These are phyloP conservation scores for Ciconia nigra DNA, from an alignment of 2,797 vertebrate species.

Conservation along the genomic window DNA sequence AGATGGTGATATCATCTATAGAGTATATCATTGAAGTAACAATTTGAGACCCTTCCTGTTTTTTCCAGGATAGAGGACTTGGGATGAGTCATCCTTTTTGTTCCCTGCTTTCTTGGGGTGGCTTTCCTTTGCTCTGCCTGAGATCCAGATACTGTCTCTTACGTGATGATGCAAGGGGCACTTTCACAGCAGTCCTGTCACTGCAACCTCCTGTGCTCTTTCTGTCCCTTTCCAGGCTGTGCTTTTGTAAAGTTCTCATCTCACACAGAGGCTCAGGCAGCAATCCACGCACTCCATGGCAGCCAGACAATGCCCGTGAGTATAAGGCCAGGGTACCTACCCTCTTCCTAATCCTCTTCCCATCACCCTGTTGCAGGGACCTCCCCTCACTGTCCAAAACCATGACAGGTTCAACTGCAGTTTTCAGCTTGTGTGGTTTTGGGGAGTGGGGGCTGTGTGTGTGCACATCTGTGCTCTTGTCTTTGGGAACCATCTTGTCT, in stretches of 20 bases:
- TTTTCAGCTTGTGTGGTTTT: background rate
- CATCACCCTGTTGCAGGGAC: background rate
- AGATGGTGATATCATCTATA: background rate
- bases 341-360: background rate
- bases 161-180: background rate
- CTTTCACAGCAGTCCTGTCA: constrained; percentile 32
- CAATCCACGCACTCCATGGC: constrained; percentile 96
- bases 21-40: background rate
- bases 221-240: constrained; percentile 75
- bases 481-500: background rate
- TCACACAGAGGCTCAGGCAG: constrained; percentile 96
- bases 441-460: background rate
- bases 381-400: background rate
- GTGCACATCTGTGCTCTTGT: background rate
- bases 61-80: background rate
- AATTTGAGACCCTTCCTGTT: background rate
- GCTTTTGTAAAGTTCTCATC: constrained; percentile 98
- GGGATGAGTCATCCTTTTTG: background rate
- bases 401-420: background rate
- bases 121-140: background rate
- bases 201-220: constrained; percentile 38
- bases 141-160: background rate
- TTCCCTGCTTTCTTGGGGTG: background rate
- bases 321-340: constrained; percentile 34
- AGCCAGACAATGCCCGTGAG: constrained; percentile 99